A percentile compares a stretch with the other conserved stretches of the same genome.
Evolutionary conservation across 2,888 invertebrate genomes (phyloP).

Genomic region (Morpho deidamia): DNA sequence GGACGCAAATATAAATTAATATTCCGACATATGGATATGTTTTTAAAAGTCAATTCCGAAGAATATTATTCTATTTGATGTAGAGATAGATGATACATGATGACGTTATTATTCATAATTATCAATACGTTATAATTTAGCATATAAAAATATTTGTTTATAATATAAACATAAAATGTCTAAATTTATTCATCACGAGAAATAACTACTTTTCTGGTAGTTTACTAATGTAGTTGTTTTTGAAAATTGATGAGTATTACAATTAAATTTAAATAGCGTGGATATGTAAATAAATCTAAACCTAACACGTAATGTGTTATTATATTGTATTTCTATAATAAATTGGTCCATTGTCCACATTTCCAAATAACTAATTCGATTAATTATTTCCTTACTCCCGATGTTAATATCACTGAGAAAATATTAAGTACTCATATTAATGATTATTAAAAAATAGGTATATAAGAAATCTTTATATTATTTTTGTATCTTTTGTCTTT

Average conservation of each 20-base stretch:
- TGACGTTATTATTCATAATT: not conserved
- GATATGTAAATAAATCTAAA: not conserved
- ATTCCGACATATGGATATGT: not conserved
- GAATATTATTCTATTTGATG: not conserved
- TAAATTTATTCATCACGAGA: not conserved
- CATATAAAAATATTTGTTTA: not conserved
- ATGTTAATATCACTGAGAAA: no score
- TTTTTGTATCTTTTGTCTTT: slow-evolving; percentile 45
- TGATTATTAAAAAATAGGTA: slow-evolving; percentile 1
- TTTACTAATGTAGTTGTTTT: no score
- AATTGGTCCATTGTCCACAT: not conserved
- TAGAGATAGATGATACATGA: slow-evolving; percentile 10
- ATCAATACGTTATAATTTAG: slow-evolving; percentile 2
- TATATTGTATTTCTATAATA: not conserved
- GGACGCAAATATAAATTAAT: not conserved
- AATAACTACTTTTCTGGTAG: not conserved
- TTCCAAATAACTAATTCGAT: no score
- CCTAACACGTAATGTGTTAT: not conserved
- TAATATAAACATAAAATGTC: not conserved
- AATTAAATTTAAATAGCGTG: not conserved
- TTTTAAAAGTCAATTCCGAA: slow-evolving; percentile 10
- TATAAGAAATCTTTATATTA: slow-evolving; percentile 37
- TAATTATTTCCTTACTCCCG: no score
- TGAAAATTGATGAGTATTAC: not conserved
- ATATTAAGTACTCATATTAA: no score